Evolutionary conservation across 2,113 vertebrate species (phyloP).

Genomic region (Albula goreensis): DNA sequence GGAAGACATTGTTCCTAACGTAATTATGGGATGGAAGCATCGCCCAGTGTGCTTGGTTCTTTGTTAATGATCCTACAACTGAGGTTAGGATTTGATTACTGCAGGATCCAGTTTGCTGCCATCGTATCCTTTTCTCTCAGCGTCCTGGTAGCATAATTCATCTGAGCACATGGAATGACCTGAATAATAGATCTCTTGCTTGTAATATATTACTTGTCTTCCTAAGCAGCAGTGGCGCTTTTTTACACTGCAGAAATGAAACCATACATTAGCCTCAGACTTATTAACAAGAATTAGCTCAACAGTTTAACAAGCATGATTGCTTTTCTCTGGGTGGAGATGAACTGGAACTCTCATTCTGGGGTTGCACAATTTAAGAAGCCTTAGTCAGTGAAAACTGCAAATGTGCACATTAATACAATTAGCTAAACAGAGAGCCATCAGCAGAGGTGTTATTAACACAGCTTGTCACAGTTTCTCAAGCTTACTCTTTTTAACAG

Average conservation of each 20-base stretch:
- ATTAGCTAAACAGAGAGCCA: constrained; percentile 46
- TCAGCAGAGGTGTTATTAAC: background rate
- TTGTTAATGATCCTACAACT: background rate
- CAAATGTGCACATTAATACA: constrained; percentile 49
- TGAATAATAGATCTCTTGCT: constrained; percentile 24
- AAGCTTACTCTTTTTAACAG: background rate
- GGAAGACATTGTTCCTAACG: constrained; percentile 21
- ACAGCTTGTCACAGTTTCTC: background rate
- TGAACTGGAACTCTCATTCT: background rate
- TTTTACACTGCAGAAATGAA: constrained; percentile 51
- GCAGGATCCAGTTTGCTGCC: constrained; percentile 5
- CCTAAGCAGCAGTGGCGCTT: constrained; percentile 47
- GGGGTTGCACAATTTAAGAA: constrained; percentile 29
- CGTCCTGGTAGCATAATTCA: constrained; percentile 1
- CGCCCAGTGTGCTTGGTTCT: background rate
- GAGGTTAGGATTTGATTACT: constrained; percentile 32
- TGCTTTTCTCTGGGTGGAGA: background rate
- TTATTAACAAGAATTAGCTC: background rate
- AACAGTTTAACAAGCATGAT: constrained; percentile 23
- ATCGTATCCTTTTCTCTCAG: constrained; percentile 23
- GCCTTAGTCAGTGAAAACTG: constrained; percentile 46
- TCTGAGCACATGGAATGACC: background rate
- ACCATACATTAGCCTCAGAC: constrained; percentile 41
- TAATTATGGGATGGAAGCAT: constrained; percentile 26
- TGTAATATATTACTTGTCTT: background rate